Percentiles rank a stretch among this genome's conserved stretches.
These are phyloP conservation scores for Nothocercus nigrocapillus DNA, from an alignment of 2,113 vertebrate species.

Conservation along the genomic window DNA sequence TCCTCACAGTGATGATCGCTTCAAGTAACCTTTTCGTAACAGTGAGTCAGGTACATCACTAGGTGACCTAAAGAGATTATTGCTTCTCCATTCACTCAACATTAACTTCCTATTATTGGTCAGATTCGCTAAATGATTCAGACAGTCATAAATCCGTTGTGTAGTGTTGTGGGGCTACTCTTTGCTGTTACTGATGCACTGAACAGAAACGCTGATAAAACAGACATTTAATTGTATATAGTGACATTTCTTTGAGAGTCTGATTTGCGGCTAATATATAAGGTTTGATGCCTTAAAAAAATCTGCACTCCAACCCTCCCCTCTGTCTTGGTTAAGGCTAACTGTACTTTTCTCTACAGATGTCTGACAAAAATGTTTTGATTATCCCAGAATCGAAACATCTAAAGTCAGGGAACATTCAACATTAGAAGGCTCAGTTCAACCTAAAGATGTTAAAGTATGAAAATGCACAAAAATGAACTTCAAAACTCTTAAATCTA, in stretches of 20 bases:
- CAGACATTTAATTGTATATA: no score
- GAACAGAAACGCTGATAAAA: neutral
- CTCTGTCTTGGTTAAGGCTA: neutral
- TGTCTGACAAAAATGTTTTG: neutral
- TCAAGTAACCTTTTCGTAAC: neutral
- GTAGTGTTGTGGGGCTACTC: neutral
- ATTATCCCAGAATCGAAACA: conserved; percentile 9
- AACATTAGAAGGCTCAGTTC: neutral
- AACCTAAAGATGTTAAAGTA: neutral
- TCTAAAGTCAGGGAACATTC: neutral
- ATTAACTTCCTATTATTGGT: neutral
- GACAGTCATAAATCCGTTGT: neutral
- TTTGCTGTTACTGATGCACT: neutral
- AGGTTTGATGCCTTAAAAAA: neutral
- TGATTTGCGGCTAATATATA: neutral
- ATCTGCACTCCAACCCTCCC: neutral
- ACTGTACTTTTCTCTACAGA: neutral
- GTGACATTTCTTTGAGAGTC: neutral
- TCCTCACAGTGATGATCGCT: neutral
- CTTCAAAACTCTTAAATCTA: neutral
- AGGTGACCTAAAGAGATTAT: neutral
- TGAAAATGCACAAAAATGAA: neutral
- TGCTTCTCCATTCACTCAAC: neutral
- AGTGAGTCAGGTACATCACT: neutral
- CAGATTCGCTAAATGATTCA: neutral